These are phyloP conservation scores for Metaphire vulgaris DNA, from an alignment of 1,140 invertebrate species.

Conservation along the genomic window DNA sequence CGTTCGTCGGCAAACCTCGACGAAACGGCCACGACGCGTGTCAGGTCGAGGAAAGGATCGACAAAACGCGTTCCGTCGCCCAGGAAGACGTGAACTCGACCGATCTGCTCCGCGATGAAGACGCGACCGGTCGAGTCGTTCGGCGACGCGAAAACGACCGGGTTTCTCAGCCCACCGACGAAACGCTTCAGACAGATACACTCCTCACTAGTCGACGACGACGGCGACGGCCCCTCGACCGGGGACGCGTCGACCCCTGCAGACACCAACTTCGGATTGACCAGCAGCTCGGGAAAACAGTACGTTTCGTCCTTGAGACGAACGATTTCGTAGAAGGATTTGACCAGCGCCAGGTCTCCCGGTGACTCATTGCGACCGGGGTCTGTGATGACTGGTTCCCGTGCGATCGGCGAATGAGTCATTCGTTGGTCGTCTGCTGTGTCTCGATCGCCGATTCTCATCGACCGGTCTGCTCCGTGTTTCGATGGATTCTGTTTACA, in stretches of 20 bases:
- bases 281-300: conserved; percentile 44
- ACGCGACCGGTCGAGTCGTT: conserved; percentile 39
- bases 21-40: conserved; percentile 26
- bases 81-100: conserved; percentile 37
- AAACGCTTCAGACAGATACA: conserved; percentile 40
- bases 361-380: too few species aligned
- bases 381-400: too few species aligned
- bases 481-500: conserved; percentile 18
- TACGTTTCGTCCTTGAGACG: conserved; percentile 39
- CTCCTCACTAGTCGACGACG: conserved; percentile 36
- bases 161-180: conserved; percentile 34
- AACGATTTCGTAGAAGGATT: conserved; percentile 40
- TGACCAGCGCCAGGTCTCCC: too few species aligned
- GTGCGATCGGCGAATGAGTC: too few species aligned
- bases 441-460: not conserved
- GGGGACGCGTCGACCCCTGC: conserved; percentile 31
- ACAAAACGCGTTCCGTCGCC: conserved; percentile 32
- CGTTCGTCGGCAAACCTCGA: conserved; percentile 39
- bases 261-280: conserved; percentile 32
- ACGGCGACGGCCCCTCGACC: conserved; percentile 30
- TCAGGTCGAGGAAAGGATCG: conserved; percentile 38
- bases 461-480: not conserved
- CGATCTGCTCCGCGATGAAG: conserved; percentile 44
- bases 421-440: too few species aligned
- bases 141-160: conserved; percentile 39